Conservation (phyloP, 2,797 vertebrate genomes). For the Gobio occitaniae region DNA sequence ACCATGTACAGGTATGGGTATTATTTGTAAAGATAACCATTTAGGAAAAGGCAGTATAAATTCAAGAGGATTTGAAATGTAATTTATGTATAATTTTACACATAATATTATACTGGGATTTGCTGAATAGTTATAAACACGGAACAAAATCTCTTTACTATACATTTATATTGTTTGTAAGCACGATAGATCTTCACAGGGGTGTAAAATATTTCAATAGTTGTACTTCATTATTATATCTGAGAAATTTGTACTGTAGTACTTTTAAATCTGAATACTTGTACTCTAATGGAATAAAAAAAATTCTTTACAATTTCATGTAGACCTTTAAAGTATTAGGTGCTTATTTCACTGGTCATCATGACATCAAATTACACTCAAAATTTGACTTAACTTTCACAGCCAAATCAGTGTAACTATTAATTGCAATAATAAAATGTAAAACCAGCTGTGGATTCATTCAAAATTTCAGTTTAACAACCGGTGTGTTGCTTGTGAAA, state of each 20-base stretch:
- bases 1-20: conserved; percentile 95
- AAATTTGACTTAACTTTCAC: too few species aligned
- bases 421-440: neutral
- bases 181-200: neutral
- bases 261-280: too few species aligned
- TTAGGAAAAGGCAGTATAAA: neutral
- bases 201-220: neutral
- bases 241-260: neutral
- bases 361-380: too few species aligned
- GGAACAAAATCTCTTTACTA: neutral
- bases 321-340: too few species aligned
- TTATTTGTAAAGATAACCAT: neutral
- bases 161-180: neutral
- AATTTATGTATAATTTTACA: neutral
- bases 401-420: neutral
- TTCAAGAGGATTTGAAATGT: neutral
- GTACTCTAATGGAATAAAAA: too few species aligned
- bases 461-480: neutral
- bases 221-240: neutral
- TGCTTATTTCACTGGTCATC: too few species aligned
- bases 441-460: neutral
- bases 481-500: neutral
- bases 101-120: neutral
- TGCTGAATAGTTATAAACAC: neutral
- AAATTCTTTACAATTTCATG: too few species aligned